A percentile compares a stretch with the other conserved stretches of the same genome.
Evolutionary conservation across 1,140 invertebrate genomes (phyloP).

Genomic region (Pseudoatta argentina): DNA sequence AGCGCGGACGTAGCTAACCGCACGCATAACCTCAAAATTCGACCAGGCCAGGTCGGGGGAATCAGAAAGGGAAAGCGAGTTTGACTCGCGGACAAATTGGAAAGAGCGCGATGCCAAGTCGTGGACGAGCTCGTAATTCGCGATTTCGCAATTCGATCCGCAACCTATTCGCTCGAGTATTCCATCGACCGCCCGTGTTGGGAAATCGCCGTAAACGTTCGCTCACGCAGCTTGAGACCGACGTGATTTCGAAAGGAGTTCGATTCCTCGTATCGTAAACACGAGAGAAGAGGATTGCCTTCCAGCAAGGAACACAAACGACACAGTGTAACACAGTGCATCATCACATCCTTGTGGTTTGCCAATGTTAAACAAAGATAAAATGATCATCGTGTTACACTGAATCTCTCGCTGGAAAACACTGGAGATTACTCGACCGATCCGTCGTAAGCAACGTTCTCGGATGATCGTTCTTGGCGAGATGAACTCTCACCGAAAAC

Average conservation of each 20-base stretch:
- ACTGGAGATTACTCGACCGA: neutral
- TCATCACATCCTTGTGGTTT: no score
- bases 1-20: neutral
- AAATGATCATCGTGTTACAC: no score
- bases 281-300: neutral
- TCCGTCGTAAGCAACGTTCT: no score
- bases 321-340: no score
- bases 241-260: constrained; percentile 1
- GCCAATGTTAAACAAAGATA: no score
- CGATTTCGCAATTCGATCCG: neutral
- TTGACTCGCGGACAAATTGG: neutral
- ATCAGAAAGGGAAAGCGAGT: constrained; percentile 11
- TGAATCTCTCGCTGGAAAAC: no score
- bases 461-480: neutral
- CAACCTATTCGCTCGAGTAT: constrained; percentile 10
- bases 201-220: neutral
- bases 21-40: constrained; percentile 53
- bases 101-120: neutral
- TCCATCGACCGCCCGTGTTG: neutral
- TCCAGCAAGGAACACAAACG: no score
- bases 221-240: neutral
- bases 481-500: neutral
- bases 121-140: neutral
- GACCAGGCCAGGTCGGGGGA: no score
- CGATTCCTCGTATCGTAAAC: neutral